phyloP scores from a whole-genome alignment of 2,888 invertebrate species.

The Podabrus alpinus region DNA sequence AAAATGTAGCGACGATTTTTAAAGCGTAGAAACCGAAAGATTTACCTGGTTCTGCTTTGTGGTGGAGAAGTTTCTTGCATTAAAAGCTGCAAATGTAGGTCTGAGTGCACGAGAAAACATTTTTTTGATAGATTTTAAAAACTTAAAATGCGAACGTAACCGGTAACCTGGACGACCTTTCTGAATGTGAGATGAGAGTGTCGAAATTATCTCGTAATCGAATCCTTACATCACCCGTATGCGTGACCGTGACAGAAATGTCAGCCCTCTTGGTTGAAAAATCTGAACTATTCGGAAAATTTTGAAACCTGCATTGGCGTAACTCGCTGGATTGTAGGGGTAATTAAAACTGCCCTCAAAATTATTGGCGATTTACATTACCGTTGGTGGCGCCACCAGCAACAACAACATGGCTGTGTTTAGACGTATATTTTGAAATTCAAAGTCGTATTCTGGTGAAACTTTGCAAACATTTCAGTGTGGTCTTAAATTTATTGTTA shows the following conservation, averaged over 20 bases:
- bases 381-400: too few relatives aligned
- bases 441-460: too few relatives aligned
- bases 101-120: slow-evolving; percentile 38
- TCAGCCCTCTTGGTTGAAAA: neutral
- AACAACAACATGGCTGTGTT: too few relatives aligned
- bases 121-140: slow-evolving; percentile 8
- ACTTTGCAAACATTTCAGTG: too few relatives aligned
- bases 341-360: too few relatives aligned
- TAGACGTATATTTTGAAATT: too few relatives aligned
- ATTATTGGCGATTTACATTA: too few relatives aligned
- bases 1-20: neutral
- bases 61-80: slow-evolving; percentile 33
- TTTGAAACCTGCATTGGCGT: neutral
- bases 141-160: neutral
- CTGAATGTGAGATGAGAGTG: neutral
- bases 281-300: neutral
- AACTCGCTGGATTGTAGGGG: neutral
- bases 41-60: slow-evolving; percentile 7
- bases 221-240: neutral
- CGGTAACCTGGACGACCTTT: slow-evolving; percentile 14
- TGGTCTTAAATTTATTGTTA: too few relatives aligned
- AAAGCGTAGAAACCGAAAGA: neutral
- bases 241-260: neutral
- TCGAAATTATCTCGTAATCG: neutral
- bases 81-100: slow-evolving; percentile 28